Evolutionary conservation across 2,888 invertebrate genomes (phyloP), one percentile per base, ranked within the genome.

Genomic region (Tromatobia lineatoria): DNA sequence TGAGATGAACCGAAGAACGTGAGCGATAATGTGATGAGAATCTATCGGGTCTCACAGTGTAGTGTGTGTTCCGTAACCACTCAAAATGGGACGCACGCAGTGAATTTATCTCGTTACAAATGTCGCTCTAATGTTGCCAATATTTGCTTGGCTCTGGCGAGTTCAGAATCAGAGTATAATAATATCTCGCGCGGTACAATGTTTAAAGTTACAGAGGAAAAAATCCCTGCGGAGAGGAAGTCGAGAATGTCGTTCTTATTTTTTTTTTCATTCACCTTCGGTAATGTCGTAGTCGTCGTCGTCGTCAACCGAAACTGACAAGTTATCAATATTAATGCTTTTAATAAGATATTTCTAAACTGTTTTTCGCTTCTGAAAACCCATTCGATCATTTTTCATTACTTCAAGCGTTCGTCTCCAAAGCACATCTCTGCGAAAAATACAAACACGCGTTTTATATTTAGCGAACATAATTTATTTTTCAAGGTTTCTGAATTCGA

Each of bases 21-120:
- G 34, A 18, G 13, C 52, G 69, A 69, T 50, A 69, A 50, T 15
- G 34, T 4, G 34, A 15, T 20, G 34, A 23, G 25, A 57, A 57
- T 57, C 57, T 25, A 57, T 57, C 57, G 57, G 25, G 13, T 25
- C 13, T 1, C 4, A 57, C 4, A 23, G 25, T 3, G 47, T 47
- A 18, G 18, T 34, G 50, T 50, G 18, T 50, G 10, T 34, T 57
- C 57, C 52, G 50, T 71, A 25, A 45, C 50, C 15, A 38, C 38
- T 64, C 11, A 20, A 66, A 64, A 64, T 50, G 23, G 50, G 38
- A 75, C 67, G 34, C 75, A 75, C 75, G 59, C 38, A 42, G 29
- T 38, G 18, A 70, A 57, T 42, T 61, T 59, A 59, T 47, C 34
- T 67, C 80, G 13, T 45, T 45, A 45, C 45, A 67, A 73, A 80